Conservation (phyloP, 2,888 invertebrate species). For the Nephrotoma appendiculata region DNA sequence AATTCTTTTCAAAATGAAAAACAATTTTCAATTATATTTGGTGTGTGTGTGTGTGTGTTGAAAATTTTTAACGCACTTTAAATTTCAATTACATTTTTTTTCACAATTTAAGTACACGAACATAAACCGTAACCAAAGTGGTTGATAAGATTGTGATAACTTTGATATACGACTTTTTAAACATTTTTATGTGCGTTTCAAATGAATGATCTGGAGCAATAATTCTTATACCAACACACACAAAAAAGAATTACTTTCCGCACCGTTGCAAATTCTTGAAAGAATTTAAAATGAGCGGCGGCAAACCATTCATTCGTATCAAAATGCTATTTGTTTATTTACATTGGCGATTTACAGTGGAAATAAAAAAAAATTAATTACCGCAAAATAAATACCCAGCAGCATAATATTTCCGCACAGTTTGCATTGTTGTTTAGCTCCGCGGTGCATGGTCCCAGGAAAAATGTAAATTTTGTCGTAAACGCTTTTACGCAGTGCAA, state of each 20-base stretch:
- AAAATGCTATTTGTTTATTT: not conserved
- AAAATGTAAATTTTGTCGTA: not conserved
- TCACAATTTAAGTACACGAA: not conserved
- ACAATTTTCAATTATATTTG: not conserved
- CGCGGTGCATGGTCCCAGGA: not conserved
- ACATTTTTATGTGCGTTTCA: not conserved
- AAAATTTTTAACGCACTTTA: not conserved
- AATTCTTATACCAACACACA: not conserved
- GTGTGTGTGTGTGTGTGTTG: not conserved
- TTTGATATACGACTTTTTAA: not conserved
- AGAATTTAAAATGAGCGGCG: not conserved
- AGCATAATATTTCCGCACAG: not conserved
- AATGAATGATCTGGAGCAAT: not conserved
- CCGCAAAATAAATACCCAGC: not conserved
- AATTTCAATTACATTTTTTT: not conserved
- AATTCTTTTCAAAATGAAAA: not conserved
- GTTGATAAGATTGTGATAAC: not conserved
- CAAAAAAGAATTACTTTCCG: not conserved
- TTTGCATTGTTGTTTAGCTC: not conserved
- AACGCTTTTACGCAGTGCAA: not conserved
- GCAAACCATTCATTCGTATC: not conserved
- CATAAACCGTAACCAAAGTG: not conserved
- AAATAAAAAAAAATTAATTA: not conserved
- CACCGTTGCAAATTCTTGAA: not conserved
- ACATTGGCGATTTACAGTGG: not conserved